A percentile compares a stretch with the other conserved stretches of the same genome.
Conservation (phyloP, 2,888 invertebrate genomes). For the Tenthredo livida region DNA sequence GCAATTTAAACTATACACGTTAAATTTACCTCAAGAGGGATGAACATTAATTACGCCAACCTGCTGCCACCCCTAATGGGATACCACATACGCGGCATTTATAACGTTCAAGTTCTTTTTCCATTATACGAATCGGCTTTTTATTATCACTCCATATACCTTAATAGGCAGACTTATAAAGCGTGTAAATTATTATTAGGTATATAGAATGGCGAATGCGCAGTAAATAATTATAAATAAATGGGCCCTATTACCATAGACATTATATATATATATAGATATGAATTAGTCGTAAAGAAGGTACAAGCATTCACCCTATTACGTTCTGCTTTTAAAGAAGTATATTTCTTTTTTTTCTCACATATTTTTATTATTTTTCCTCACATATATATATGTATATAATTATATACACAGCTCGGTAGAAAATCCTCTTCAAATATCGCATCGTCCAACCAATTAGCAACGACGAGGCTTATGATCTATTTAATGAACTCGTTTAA, state of each 20-base stretch:
- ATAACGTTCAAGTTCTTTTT: background rate
- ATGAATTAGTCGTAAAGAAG: background rate
- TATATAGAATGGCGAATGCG: background rate
- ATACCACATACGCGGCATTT: background rate
- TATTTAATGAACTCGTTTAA: constrained; percentile 15
- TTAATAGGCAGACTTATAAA: background rate
- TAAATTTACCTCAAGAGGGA: constrained; percentile 15
- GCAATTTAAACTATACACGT: background rate
- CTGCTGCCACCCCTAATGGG: background rate
- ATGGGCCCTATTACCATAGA: background rate
- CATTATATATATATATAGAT: too few species aligned
- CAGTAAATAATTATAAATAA: background rate
- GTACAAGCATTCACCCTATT: background rate
- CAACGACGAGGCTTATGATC: constrained; percentile 23
- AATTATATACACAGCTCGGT: background rate
- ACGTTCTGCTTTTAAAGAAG: background rate
- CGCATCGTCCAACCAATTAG: constrained; percentile 3
- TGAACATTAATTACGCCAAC: constrained; percentile 41
- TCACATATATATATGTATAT: background rate
- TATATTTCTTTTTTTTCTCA: background rate
- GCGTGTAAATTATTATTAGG: constrained; percentile 3
- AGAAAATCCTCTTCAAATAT: background rate
- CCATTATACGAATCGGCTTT: background rate
- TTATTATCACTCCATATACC: background rate
- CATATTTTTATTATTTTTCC: background rate